These are phyloP conservation scores for Muricea muricata DNA, from an alignment of 92 coral and sea anemone species.

Conservation along the genomic window DNA sequence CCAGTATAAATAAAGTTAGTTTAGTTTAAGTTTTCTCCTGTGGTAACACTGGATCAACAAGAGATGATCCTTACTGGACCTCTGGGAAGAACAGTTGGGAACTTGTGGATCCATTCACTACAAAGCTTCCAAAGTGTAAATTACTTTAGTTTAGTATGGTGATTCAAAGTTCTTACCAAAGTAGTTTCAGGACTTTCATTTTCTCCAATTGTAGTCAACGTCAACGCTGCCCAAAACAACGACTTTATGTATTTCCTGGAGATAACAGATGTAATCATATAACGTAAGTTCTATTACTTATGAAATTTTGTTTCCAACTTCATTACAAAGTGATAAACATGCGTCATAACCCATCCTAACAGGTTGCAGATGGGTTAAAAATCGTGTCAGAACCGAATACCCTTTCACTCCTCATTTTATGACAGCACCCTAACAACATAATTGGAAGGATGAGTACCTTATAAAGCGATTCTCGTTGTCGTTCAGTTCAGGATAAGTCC, in stretches of 20 bases:
- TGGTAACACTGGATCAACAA: too few species aligned
- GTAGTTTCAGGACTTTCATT: conserved; percentile 91
- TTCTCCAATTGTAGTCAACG: conserved; percentile 95
- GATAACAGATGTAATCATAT: not conserved
- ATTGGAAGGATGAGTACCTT: conserved; percentile 57
- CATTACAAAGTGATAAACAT: too few species aligned
- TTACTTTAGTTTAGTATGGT: too few species aligned
- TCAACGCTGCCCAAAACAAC: conserved; percentile 91
- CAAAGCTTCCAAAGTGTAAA: too few species aligned
- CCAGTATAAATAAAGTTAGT: too few species aligned
- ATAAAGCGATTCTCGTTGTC: conserved; percentile 68
- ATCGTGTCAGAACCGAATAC: not conserved
- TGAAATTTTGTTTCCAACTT: too few species aligned
- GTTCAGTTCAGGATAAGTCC: conserved; percentile 81
- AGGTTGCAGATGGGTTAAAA: too few species aligned
- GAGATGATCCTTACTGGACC: too few species aligned
- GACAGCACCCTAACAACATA: not conserved
- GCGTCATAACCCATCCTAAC: too few species aligned
- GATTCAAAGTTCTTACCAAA: conserved; percentile 64
- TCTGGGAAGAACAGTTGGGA: too few species aligned
- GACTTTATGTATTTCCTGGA: conserved; percentile 91
- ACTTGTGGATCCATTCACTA: too few species aligned
- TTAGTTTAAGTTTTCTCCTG: not conserved
- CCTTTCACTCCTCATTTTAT: not conserved
- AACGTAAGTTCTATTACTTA: too few species aligned